A percentile compares a stretch with the other conserved stretches of the same genome.
Evolutionary conservation across 2,797 vertebrate species (phyloP).

Genomic region (Molossus molossus): DNA sequence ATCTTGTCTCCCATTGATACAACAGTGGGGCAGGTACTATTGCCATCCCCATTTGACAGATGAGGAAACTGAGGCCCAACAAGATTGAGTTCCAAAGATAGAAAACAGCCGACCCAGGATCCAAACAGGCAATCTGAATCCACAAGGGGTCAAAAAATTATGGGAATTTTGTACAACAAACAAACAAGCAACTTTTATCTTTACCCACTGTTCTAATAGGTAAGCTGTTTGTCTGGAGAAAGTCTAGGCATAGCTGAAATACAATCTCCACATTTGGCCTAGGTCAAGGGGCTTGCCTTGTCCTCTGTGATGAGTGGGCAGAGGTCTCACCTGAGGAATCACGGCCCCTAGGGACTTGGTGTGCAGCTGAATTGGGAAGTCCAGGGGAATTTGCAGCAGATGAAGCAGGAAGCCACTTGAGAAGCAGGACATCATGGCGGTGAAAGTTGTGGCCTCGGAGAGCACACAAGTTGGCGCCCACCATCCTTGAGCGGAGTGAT

Average conservation of each 20-base stretch:
- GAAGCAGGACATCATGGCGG: neutral
- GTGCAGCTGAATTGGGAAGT: constrained; percentile 60
- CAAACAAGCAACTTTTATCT: neutral
- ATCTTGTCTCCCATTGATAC: neutral
- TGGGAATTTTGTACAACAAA: neutral
- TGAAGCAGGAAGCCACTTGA: neutral
- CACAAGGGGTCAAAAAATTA: neutral
- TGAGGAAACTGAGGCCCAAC: neutral
- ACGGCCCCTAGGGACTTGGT: constrained; percentile 85
- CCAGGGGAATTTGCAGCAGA: constrained; percentile 77
- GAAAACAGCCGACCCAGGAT: neutral
- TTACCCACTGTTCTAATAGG: neutral
- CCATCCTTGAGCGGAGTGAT: neutral
- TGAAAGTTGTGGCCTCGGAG: neutral
- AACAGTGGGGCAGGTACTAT: neutral
- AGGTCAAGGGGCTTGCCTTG: neutral
- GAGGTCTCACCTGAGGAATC: constrained; percentile 86
- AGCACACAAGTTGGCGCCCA: neutral
- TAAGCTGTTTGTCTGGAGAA: neutral
- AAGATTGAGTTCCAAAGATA: neutral
- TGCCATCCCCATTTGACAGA: neutral
- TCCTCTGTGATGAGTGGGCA: neutral
- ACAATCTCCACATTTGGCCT: neutral
- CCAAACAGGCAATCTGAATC: neutral
- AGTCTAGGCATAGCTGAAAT: neutral